Evolutionary conservation across 1,140 invertebrate species (phyloP), one percentile per base, ranked within the genome.

Genomic region (Stegodyphus dumicola): DNA sequence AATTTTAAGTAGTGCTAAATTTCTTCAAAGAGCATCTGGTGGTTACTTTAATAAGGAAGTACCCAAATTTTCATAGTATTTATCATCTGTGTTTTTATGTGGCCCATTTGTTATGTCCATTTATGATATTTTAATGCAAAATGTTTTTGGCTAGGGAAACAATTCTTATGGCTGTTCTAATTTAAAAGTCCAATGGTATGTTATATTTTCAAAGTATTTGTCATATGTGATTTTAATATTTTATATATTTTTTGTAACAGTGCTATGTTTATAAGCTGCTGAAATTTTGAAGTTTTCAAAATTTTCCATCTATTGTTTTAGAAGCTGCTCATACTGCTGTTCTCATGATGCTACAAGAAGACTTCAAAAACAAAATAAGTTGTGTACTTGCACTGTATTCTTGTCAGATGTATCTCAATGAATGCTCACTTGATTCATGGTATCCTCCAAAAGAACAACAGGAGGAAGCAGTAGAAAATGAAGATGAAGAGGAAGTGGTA

Each of bases 291-390:
- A 33, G 33, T 60, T 60, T 9, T 18, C 6, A 17, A n/a, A 17
- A 91, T 51, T 52, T 60, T 15, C 79, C 17, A 86, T 49, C 52
- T 54, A 17, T 64, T 77, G 86, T 88, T 70, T 85, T 77, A 88
- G 93, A 93, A 87, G 97, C 96, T 10, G 94, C 95, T 0, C 93
- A 93, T 90, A 91, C 97, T 18, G 95, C 95, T 9, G 92, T 92
- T 87, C 91, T 96, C 76, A 91, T 96, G 75, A 97, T 97, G 94
- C 90, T 97, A 51, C 96, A 99, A 91, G 97, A 99, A 92, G 96
- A 97, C 88, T 93, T 93, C 87, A 91, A 92, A 6, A 93, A 96
- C 92, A 93, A 93, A 11, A 92, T 98, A 49, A 92, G 93, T 0
- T 93, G 93, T 88, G 90, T 93, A 60, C 90, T 98, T 15, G 92